Evolutionary conservation across 2,113 vertebrate species (phyloP).

Genomic region (Sminthopsis crassicaudata): DNA sequence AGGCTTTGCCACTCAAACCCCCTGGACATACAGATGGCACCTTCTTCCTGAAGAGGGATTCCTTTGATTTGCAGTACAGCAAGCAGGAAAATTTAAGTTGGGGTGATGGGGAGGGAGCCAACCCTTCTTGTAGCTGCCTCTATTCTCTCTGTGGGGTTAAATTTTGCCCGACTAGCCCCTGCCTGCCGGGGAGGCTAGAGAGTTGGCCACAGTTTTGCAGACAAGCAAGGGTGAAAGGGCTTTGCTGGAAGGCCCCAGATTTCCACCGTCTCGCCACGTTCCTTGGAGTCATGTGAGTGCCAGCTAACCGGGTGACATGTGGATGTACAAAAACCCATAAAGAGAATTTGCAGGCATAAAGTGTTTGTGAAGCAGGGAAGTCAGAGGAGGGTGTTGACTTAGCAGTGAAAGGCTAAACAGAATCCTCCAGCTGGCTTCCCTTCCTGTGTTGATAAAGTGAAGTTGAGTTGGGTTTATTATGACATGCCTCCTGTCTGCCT

Average conservation of each 20-base stretch:
- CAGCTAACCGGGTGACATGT: background rate
- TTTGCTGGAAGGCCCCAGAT: background rate
- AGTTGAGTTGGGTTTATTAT: conserved; percentile 2
- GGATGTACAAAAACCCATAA: background rate
- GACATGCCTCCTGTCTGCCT: background rate
- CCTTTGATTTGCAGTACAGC: background rate
- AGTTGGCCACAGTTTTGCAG: background rate
- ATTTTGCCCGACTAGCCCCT: background rate
- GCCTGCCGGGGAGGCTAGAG: background rate
- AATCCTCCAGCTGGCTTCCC: background rate
- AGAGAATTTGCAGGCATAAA: background rate
- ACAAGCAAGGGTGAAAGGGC: background rate
- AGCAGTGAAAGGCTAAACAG: background rate
- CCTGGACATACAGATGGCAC: background rate
- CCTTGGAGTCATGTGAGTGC: background rate
- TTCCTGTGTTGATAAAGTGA: background rate
- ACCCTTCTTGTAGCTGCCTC: background rate
- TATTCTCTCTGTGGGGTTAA: background rate
- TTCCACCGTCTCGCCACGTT: background rate
- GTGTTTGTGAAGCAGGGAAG: background rate
- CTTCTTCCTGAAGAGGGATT: background rate
- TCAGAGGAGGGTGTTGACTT: conserved; percentile 9
- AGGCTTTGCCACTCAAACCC: background rate
- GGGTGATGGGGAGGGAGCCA: background rate
- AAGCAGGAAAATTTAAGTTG: background rate